Percentiles rank a stretch among this genome's conserved stretches.
Conservation (phyloP, 2,797 vertebrate species). For the Austrolebias charrua region DNA sequence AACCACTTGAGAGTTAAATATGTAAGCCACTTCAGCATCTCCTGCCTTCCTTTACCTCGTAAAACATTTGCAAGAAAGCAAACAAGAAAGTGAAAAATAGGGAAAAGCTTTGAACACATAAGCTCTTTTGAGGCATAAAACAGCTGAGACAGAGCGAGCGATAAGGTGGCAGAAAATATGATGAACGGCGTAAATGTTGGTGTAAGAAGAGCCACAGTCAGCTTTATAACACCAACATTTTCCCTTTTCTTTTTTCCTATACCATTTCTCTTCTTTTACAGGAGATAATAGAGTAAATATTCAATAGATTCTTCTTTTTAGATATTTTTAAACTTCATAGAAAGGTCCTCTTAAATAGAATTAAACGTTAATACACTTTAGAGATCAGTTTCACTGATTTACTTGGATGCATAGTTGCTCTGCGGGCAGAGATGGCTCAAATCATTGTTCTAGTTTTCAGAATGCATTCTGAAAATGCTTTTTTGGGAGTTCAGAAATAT, state of each 20-base stretch:
- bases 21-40: neutral
- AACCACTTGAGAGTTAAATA: too few relatives aligned
- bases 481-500: neutral
- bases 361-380: slow-evolving; percentile 15
- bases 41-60: neutral
- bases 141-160: slow-evolving; percentile 24
- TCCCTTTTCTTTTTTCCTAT: neutral
- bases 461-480: neutral
- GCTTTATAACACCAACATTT: slow-evolving; percentile 30
- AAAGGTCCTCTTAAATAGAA: slow-evolving; percentile 34
- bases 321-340: slow-evolving; percentile 25
- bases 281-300: slow-evolving; percentile 31
- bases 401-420: slow-evolving; percentile 12
- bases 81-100: slow-evolving; percentile 22
- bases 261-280: slow-evolving; percentile 5
- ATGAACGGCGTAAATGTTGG: slow-evolving; percentile 23
- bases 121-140: slow-evolving; percentile 30
- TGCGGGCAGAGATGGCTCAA: slow-evolving; percentile 1
- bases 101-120: slow-evolving; percentile 51
- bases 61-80: neutral
- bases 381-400: slow-evolving; percentile 4
- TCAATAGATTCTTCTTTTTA: slow-evolving; percentile 35
- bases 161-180: slow-evolving; percentile 32
- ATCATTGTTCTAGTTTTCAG: neutral
- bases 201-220: slow-evolving; percentile 46